These are phyloP conservation scores for Dicrurus megarhynchus DNA, from an alignment of 2,113 vertebrate genomes.

Conservation along the genomic window DNA sequence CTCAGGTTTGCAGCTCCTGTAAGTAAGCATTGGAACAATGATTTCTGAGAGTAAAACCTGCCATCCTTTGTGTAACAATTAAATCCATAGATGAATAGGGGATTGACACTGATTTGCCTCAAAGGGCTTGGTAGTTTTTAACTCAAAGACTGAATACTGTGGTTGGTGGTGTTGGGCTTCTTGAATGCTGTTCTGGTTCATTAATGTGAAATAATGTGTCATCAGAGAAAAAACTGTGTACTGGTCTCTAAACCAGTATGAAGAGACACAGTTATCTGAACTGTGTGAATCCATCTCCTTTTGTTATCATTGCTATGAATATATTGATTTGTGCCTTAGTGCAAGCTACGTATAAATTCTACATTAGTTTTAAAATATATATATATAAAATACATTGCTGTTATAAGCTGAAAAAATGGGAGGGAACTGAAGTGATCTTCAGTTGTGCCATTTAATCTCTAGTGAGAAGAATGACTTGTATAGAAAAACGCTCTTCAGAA, in stretches of 20 bases:
- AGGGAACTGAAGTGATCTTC: neutral
- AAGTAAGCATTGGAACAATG: neutral
- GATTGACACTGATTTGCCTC: neutral
- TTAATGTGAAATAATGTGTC: neutral
- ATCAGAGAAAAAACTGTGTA: neutral
- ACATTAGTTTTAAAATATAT: neutral
- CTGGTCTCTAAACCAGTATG: neutral
- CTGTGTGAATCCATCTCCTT: neutral
- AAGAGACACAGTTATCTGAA: neutral
- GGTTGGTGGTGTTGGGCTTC: neutral
- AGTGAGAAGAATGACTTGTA: neutral
- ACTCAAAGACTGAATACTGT: rapidly evolving
- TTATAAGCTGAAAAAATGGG: neutral
- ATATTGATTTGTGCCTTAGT: neutral
- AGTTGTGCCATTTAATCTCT: neutral
- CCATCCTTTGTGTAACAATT: neutral
- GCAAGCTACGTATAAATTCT: neutral
- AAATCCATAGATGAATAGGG: neutral
- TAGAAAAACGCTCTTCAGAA: neutral
- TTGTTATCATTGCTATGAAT: neutral
- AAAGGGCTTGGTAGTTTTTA: neutral
- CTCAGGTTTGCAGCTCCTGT: neutral
- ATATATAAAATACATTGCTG: rapidly evolving
- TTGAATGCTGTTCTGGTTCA: neutral
- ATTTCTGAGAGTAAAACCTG: neutral